phyloP scores from a whole-genome alignment of 2,888 invertebrate species.

The Melanophora roralis region DNA sequence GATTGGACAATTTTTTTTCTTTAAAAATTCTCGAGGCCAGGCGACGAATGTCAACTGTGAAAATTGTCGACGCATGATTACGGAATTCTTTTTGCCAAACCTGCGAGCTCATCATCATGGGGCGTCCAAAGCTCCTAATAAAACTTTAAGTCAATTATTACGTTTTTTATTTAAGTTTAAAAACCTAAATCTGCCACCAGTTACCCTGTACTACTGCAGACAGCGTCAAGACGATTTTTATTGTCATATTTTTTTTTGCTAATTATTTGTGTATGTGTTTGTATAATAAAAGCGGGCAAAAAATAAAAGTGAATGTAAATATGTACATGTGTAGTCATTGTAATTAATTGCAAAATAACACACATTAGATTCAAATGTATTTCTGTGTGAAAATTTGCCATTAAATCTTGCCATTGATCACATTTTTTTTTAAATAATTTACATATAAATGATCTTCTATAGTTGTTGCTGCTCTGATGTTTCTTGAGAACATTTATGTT shows the following conservation, averaged over 20 bases:
- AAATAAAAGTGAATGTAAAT: too few species aligned
- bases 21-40: too few species aligned
- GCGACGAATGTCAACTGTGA: too few species aligned
- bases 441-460: slow-evolving; percentile 9
- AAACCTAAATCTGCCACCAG: too few species aligned
- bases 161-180: too few species aligned
- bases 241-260: slow-evolving; percentile 16
- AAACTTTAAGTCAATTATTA: too few species aligned
- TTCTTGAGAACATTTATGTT: slow-evolving; percentile 23
- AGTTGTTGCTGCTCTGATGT: neutral
- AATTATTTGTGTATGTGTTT: slow-evolving; percentile 5
- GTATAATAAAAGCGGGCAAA: neutral
- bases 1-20: too few species aligned
- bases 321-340: slow-evolving; percentile 9
- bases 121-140: too few species aligned
- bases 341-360: slow-evolving; percentile 35
- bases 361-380: slow-evolving; percentile 20
- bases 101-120: too few species aligned
- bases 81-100: too few species aligned
- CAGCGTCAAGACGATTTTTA: neutral
- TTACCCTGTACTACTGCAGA: slow-evolving; percentile 32
- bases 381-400: slow-evolving; percentile 3
- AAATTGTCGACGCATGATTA: too few species aligned
- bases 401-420: slow-evolving; percentile 18
- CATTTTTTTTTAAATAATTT: neutral